These are phyloP conservation scores for Nymphalis polychloros DNA, from an alignment of 2,888 invertebrate genomes.

Conservation along the genomic window DNA sequence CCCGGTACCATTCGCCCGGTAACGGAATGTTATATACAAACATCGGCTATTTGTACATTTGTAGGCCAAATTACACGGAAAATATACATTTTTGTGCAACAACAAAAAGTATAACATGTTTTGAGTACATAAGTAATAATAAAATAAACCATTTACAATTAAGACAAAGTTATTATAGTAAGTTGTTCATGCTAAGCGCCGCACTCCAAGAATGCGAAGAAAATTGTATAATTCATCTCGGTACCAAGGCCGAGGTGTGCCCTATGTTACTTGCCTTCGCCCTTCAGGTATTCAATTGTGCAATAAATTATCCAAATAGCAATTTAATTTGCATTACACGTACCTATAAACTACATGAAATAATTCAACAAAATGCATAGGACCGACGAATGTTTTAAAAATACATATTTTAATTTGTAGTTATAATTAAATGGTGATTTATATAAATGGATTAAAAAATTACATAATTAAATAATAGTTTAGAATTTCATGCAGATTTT, in stretches of 20 bases:
- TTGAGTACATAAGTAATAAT: no score
- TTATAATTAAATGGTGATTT: no score
- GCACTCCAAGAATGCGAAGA: conserved; percentile 10
- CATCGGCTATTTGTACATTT: not conserved
- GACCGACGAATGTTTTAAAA: no score
- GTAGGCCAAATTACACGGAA: conserved; percentile 3
- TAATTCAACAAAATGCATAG: not conserved
- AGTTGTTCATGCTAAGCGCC: not conserved
- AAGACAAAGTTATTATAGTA: not conserved
- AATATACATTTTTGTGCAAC: not conserved
- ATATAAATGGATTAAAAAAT: no score
- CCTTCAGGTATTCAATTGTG: conserved; percentile 33
- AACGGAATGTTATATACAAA: conserved; percentile 50
- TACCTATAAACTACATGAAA: not conserved
- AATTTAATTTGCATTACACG: conserved; percentile 22
- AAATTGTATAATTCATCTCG: conserved; percentile 29
- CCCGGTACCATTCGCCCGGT: conserved; percentile 38
- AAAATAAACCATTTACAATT: no score
- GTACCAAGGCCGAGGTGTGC: conserved; percentile 37
- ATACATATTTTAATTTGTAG: no score
- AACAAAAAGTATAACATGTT: not conserved
- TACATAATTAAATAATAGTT: no score
- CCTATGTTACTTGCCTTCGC: conserved; percentile 34
- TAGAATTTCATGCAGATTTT: no score
- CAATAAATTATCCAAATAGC: conserved; percentile 35